phyloP scores from a whole-genome alignment of 2,797 vertebrate genomes.

The Antrozous pallidus region DNA sequence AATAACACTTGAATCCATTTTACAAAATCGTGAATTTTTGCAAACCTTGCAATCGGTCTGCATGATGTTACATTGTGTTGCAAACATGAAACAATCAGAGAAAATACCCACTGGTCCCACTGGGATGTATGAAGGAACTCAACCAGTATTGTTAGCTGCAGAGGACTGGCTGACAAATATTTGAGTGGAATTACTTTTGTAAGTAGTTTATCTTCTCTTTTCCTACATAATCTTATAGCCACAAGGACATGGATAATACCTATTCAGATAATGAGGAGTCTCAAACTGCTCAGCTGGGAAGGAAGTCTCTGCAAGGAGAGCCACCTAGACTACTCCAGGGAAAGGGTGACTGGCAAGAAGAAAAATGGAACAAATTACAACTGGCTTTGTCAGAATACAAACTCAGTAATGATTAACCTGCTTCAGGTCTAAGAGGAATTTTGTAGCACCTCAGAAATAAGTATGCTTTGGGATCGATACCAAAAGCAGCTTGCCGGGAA shows the following conservation, averaged over 20 bases:
- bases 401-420: neutral
- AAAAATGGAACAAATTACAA: neutral
- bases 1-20: neutral
- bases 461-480: neutral
- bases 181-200: neutral
- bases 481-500: neutral
- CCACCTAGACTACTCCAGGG: neutral
- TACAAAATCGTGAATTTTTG: neutral
- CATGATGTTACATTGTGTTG: fast-evolving
- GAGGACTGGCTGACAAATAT: neutral
- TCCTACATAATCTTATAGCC: neutral
- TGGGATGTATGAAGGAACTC: neutral
- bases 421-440: neutral
- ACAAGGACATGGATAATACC: neutral
- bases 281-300: neutral
- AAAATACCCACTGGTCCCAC: neutral
- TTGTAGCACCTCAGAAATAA: neutral
- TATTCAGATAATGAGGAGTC: neutral
- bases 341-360: neutral
- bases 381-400: neutral
- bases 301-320: neutral
- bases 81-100: neutral
- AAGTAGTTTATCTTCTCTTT: neutral
- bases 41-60: neutral
- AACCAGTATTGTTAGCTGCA: neutral